Base-by-base conservation (phyloP, 2,888 invertebrate species). In the Clostera curtula region DNA sequence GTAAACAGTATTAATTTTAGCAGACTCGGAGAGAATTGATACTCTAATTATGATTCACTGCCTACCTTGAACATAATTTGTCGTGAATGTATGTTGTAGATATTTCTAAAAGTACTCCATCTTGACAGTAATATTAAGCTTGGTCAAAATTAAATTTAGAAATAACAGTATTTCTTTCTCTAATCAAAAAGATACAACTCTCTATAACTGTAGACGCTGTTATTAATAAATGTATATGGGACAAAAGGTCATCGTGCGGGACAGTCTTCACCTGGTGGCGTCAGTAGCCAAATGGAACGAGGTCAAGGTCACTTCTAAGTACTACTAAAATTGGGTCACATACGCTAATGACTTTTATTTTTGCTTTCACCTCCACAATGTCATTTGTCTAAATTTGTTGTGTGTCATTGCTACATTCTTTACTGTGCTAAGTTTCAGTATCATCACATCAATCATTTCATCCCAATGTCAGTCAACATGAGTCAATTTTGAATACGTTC, bases 221-320 rank as follows among this genome's bases (percentile, higher is more conserved):
- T 49, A 57, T 54, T 43, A 52, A 35, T 43, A 39, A 44, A 39
- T 40, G 45, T 34, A 58, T 56, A 51, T 56, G 53, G 54, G 56
- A 44, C 43, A 28, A 54, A 58, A 72, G 72, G 68, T 71, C 70
- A 54, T 49, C 50, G 54, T 44, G 58, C 59, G 40, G 29, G 40
- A 36, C 43, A 43, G 39, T 34, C 27, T 44, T 48, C 67, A 69
- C 64, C 64, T 69, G 65, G 60, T 60, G 52, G 49, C 42, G 39
- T 42, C 47, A 52, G 51, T 47, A 56, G 74, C 72, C 74, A 74
- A 75, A 48, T 57, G 49, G 49, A 79, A 60, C 61, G 64, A 52
- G 79, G 80, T 80, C 77, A 77, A 77, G 77, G 77, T 67, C 77
- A 77, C 70, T 56, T 61, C 54, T 62, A 43, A 61, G 43, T 47